Evolutionary conservation across 2,113 vertebrate genomes (phyloP).

Genomic region (Cercocebus atys): DNA sequence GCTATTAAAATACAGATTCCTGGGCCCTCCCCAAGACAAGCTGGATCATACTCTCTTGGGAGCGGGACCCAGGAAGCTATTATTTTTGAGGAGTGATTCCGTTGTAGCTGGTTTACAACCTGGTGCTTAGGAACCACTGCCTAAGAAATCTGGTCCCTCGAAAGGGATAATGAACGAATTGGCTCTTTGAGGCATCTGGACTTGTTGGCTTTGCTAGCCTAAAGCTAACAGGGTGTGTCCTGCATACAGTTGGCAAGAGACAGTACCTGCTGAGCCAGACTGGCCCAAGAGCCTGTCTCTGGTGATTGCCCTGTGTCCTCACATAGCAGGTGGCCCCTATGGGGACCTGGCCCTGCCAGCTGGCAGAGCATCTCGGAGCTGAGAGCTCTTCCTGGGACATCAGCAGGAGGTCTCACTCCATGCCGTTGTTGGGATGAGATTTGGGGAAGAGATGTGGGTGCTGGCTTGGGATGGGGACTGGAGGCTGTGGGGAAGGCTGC

Average conservation of each 20-base stretch:
- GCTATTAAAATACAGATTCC: neutral
- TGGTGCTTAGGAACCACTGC: neutral
- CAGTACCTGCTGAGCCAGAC: neutral
- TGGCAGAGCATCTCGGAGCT: neutral
- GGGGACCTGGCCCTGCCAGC: neutral
- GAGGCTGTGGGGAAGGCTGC: neutral
- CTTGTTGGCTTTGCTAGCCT: neutral
- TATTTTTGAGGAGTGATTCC: neutral
- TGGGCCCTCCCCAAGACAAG: neutral
- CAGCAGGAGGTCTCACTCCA: neutral
- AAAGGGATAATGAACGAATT: fast-evolving
- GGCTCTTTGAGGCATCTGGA: fast-evolving
- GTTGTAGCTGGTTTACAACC: neutral
- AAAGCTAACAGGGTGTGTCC: fast-evolving
- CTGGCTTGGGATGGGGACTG: neutral
- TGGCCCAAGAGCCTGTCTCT: neutral
- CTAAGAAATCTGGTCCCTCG: neutral
- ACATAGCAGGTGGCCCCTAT: neutral
- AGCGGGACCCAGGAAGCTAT: neutral
- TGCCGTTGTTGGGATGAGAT: neutral
- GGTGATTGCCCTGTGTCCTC: no score
- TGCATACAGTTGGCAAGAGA: no score
- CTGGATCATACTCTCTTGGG: neutral
- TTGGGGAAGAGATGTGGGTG: neutral
- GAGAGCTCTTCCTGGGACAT: neutral